These are phyloP conservation scores for Merops nubicus DNA, from an alignment of 2,113 vertebrate species.

Conservation along the genomic window DNA sequence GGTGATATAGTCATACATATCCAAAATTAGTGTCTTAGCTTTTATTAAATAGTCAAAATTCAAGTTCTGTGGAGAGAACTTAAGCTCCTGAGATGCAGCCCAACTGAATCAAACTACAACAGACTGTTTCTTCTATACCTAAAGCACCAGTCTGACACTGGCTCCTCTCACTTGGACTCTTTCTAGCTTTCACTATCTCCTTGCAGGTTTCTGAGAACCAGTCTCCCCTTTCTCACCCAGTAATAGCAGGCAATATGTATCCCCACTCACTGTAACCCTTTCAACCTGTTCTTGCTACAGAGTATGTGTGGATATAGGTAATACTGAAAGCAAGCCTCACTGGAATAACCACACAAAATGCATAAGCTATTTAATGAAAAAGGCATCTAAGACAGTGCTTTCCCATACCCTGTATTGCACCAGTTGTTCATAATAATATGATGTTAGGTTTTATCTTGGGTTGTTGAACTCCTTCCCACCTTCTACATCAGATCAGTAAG, in stretches of 20 bases:
- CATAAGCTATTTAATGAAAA: neutral
- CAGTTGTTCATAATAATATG: neutral
- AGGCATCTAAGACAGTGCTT: neutral
- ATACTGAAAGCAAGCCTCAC: neutral
- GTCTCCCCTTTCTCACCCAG: neutral
- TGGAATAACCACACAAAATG: neutral
- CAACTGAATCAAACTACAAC: neutral
- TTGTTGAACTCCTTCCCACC: neutral
- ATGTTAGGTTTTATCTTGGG: neutral
- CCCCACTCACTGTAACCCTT: neutral
- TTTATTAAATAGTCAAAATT: neutral
- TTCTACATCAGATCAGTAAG: neutral
- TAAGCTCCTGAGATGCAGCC: neutral
- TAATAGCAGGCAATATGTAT: neutral
- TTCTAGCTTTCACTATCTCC: neutral
- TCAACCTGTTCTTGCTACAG: neutral
- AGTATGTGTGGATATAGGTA: neutral
- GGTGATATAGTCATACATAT: neutral
- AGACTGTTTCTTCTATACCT: neutral
- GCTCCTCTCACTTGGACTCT: neutral
- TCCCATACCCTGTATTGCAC: neutral
- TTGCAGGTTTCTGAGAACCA: neutral
- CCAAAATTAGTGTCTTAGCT: neutral
- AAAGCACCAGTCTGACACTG: neutral
- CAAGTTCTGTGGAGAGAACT: neutral